Evolutionary conservation across 1,140 invertebrate genomes (phyloP), one percentile per base, ranked within the genome.

Genomic region (Drosophila prosaltans): DNA sequence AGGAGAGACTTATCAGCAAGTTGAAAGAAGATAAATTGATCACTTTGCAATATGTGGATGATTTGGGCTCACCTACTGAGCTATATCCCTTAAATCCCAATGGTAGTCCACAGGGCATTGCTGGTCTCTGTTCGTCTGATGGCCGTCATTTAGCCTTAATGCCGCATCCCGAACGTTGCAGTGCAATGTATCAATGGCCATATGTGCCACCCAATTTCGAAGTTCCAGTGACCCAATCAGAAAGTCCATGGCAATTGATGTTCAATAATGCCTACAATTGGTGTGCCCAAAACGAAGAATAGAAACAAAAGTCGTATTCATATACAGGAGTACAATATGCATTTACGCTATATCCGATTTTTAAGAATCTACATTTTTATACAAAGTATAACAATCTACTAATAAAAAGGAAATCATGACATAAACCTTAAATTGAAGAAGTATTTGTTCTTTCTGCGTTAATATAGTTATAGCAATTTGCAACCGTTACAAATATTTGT

Each of bases 121-220:
- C 98, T 51, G 98, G 96, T 16, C 92, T 99, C 57, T 97, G 97
- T 82, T 99, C 98, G 0, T 67, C 82, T 4, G 95, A 99, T 93
- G 98, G 98, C 0, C 95, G 98, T 28, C 98, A 99, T 93, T 93
- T 99, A 68, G 98, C 98, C 0, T 95, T 99, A 94, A 99, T 99
- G 98, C 98, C 98, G 10, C 98, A 99, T 94, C 98, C 98, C 0
- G 98, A 99, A 93, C 94, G 98, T 54, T 97, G 96, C 73, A 95
- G 95, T 26, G 92, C 96, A 74, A 94, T 94, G 71, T 98, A 97
- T 96, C 97, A 98, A 92, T 97, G 97, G 94, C 95, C 97, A 1
- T 96, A 96, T 90, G 93, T 95, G 51, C 94, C 96, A 2, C 81
- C 92, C 11, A 77, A 93, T 10, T 79, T 90, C 8, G 72, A 91